A percentile compares a stretch with the other conserved stretches of the same genome.
These are phyloP conservation scores for Eretmocerus hayati DNA, from an alignment of 2,888 invertebrate genomes.

Conservation along the genomic window DNA sequence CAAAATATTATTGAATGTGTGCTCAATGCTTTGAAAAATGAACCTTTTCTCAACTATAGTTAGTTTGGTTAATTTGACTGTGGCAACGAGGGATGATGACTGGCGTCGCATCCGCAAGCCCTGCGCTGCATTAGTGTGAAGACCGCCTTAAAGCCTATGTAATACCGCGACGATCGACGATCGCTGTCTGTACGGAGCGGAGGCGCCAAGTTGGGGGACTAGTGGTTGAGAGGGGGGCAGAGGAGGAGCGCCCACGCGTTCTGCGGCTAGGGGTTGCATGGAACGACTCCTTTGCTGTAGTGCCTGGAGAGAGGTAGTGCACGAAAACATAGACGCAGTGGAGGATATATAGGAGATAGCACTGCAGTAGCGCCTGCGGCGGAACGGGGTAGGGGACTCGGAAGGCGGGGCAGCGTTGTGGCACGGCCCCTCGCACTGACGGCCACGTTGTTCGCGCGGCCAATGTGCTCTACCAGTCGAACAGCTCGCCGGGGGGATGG, in stretches of 20 bases:
- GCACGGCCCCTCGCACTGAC: constrained; percentile 41
- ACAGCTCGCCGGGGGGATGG: constrained; percentile 37
- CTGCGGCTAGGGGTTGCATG: neutral
- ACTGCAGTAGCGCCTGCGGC: constrained; percentile 1
- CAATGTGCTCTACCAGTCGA: constrained; percentile 36
- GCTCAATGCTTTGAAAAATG: too few relatives aligned
- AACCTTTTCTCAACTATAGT: too few relatives aligned
- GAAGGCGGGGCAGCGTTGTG: constrained; percentile 29
- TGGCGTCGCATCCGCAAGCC: too few relatives aligned
- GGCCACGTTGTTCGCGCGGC: constrained; percentile 42
- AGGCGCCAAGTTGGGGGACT: neutral
- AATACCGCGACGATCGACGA: too few relatives aligned
- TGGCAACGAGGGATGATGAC: too few relatives aligned
- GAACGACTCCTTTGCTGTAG: neutral
- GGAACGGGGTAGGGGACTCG: constrained; percentile 12
- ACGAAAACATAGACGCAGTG: too few relatives aligned
- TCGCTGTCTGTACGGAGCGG: too few relatives aligned
- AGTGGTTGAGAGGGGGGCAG: constrained; percentile 4
- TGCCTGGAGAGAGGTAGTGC: neutral
- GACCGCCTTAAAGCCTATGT: too few relatives aligned
- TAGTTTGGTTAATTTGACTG: too few relatives aligned
- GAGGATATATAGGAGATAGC: neutral
- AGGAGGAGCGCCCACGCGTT: neutral
- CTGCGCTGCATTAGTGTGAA: too few relatives aligned
- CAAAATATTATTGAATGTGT: too few relatives aligned